These are phyloP conservation scores for Hormaphis cornu DNA, from an alignment of 1,140 invertebrate species.

Conservation along the genomic window DNA sequence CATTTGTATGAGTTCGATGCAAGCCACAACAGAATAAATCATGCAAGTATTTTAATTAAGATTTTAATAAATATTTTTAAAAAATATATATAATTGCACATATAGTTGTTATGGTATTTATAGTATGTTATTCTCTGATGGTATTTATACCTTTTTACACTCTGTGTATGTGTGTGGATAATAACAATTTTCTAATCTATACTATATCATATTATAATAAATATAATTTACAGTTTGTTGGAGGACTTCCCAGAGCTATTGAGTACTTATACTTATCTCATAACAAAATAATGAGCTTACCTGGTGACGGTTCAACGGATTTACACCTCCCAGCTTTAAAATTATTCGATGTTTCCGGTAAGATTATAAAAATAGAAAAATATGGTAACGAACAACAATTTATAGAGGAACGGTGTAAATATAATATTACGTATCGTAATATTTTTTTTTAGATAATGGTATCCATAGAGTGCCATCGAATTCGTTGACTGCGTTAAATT, in stretches of 20 bases:
- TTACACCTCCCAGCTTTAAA: conserved; percentile 58
- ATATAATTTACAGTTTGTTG: conserved; percentile 37
- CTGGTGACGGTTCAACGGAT: conserved; percentile 53
- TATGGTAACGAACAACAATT: too few relatives aligned
- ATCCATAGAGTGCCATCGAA: conserved; percentile 59
- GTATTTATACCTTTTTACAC: too few relatives aligned
- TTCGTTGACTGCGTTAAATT: conserved; percentile 56
- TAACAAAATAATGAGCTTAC: conserved; percentile 61
- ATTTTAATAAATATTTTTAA: background rate
- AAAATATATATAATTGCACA: too few relatives aligned
- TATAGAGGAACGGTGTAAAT: too few relatives aligned
- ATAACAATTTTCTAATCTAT: background rate
- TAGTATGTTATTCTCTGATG: too few relatives aligned
- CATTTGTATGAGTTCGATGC: conserved; percentile 69
- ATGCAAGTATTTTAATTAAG: conserved; percentile 39
- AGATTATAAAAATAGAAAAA: background rate
- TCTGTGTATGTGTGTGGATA: too few relatives aligned
- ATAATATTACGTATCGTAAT: background rate
- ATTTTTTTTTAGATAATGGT: conserved; percentile 49
- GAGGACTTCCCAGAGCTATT: conserved; percentile 61
- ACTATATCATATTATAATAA: background rate
- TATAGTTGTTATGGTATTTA: too few relatives aligned
- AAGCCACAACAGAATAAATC: conserved; percentile 60
- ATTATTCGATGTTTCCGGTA: conserved; percentile 60
- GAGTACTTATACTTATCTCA: conserved; percentile 65